Percentiles rank a stretch among this genome's conserved stretches.
phyloP scores from a whole-genome alignment of 2,113 vertebrate genomes.

The Scortum barcoo region DNA sequence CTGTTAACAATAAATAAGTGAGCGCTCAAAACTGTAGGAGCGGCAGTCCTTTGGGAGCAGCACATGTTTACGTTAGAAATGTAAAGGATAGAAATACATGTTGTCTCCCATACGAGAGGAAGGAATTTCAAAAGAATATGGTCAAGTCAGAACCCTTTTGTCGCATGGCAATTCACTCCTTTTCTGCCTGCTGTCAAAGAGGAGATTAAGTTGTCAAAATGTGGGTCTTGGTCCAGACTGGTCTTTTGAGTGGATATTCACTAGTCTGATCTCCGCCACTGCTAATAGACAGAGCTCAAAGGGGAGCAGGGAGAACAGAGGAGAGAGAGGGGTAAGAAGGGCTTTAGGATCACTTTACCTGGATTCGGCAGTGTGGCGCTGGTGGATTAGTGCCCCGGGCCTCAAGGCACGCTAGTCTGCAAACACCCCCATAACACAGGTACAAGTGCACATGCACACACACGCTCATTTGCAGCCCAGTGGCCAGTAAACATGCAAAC shows the following conservation, averaged over 20 bases:
- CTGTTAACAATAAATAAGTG: not conserved
- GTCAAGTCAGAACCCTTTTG: slow-evolving; percentile 75
- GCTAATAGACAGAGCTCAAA: slow-evolving; percentile 82
- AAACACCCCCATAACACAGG: slow-evolving; percentile 74
- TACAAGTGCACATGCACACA: slow-evolving; percentile 62
- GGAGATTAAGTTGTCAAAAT: slow-evolving; percentile 88
- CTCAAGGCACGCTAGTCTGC: slow-evolving; percentile 82
- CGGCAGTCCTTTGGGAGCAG: not conserved
- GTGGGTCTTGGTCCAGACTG: slow-evolving; percentile 83
- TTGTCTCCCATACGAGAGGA: slow-evolving; percentile 48
- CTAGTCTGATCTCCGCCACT: slow-evolving; percentile 82
- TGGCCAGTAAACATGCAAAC: slow-evolving; percentile 54
- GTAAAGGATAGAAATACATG: slow-evolving; percentile 26
- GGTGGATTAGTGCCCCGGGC: slow-evolving; percentile 83
- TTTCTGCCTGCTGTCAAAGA: slow-evolving; percentile 78
- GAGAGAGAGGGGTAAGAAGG: slow-evolving; percentile 77
- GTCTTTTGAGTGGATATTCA: slow-evolving; percentile 84
- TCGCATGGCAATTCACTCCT: slow-evolving; percentile 66
- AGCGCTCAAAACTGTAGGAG: not conserved
- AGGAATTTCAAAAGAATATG: slow-evolving; percentile 71
- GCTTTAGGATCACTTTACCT: slow-evolving; percentile 89
- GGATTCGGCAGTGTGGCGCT: slow-evolving; percentile 85
- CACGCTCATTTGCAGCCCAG: slow-evolving; percentile 50
- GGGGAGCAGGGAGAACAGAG: slow-evolving; percentile 77
- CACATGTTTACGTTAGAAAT: slow-evolving; percentile 15